Conservation (phyloP, 2,888 invertebrate genomes). For the Pelosia muscerda region DNA sequence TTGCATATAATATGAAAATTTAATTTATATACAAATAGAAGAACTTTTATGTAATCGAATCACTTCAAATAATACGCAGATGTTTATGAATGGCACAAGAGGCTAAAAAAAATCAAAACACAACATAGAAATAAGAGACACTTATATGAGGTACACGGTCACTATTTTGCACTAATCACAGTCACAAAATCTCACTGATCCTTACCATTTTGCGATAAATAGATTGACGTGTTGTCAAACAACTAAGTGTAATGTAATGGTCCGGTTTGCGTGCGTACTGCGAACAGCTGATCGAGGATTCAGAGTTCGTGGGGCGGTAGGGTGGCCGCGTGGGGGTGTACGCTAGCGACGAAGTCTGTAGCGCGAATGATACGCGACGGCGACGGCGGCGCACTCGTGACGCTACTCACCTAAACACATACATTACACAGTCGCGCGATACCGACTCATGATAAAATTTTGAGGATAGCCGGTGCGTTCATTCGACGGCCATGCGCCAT, state of each 20-base stretch:
- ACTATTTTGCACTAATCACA: constrained; percentile 70
- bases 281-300: constrained; percentile 79
- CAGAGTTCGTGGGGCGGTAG: constrained; percentile 60
- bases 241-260: constrained; percentile 56
- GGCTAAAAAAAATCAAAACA: constrained; percentile 41
- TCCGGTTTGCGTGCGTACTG: constrained; percentile 57
- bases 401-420: constrained; percentile 74
- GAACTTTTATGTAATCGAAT: constrained; percentile 25
- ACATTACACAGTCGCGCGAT: constrained; percentile 69
- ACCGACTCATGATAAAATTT: constrained; percentile 71
- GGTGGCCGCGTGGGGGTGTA: constrained; percentile 70
- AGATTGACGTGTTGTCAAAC: constrained; percentile 63
- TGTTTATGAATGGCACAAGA: constrained; percentile 23
- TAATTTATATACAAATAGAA: constrained; percentile 26
- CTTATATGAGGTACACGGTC: constrained; percentile 59
- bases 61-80: constrained; percentile 26
- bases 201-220: constrained; percentile 79
- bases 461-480: constrained; percentile 74
- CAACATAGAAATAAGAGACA: constrained; percentile 53
- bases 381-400: constrained; percentile 80
- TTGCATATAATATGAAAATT: constrained; percentile 28
- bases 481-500: constrained; percentile 74
- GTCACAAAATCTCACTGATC: constrained; percentile 67
- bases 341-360: constrained; percentile 73
- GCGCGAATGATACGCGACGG: constrained; percentile 79